A percentile compares a stretch with the other conserved stretches of the same genome.
Conservation (phyloP, 2,113 vertebrate genomes). For the Neogobius melanostomus region DNA sequence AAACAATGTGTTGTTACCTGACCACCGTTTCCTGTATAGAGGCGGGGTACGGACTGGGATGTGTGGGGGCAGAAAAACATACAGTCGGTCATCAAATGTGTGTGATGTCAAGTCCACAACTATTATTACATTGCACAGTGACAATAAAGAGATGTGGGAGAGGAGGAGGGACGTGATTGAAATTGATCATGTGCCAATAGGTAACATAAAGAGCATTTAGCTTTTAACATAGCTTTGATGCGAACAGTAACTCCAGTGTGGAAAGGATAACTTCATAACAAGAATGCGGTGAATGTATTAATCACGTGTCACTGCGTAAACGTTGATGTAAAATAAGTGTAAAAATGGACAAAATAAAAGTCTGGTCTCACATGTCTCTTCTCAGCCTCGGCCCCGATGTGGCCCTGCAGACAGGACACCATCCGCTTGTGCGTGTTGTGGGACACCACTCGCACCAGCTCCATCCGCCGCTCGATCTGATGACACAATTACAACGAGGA, state of each 20-base stretch:
- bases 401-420: constrained; percentile 89
- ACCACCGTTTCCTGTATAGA: constrained; percentile 78
- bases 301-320: too few relatives aligned
- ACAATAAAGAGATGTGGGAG: neutral
- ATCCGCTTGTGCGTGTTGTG: constrained; percentile 93
- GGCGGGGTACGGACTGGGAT: constrained; percentile 74
- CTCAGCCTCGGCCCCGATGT: constrained; percentile 88
- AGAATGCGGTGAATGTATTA: too few relatives aligned
- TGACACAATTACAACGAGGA: neutral
- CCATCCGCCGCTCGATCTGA: constrained; percentile 94
- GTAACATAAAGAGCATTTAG: too few relatives aligned
- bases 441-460: constrained; percentile 88
- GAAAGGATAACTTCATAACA: too few relatives aligned
- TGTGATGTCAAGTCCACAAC: neutral
- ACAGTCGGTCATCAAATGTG: constrained; percentile 46
- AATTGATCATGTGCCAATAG: neutral
- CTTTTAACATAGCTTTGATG: too few relatives aligned
- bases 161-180: neutral
- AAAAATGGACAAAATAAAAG: neutral
- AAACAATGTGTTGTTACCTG: constrained; percentile 68
- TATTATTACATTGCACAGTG: neutral
- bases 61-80: constrained; percentile 50
- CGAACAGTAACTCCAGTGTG: too few relatives aligned
- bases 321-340: neutral
- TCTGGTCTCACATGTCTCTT: constrained; percentile 87